Evolutionary conservation across 1,140 invertebrate species (phyloP).

Genomic region (Drosophila murphyi): DNA sequence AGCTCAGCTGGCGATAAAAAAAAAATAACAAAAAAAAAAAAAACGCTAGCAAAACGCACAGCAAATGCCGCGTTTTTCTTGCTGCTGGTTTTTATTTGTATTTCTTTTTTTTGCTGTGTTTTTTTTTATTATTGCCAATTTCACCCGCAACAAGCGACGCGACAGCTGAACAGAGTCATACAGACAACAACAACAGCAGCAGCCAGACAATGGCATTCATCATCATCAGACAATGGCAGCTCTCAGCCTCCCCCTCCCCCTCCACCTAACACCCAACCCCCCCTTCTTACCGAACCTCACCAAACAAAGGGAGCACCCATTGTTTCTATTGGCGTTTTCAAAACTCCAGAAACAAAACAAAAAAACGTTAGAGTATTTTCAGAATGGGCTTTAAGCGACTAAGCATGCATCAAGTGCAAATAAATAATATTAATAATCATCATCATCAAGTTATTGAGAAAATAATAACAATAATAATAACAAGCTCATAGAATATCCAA

Average conservation of each 20-base stretch:
- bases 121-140: conserved; percentile 59
- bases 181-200: conserved; percentile 38
- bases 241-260: conserved; percentile 2
- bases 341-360: background rate
- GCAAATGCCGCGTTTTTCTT: conserved; percentile 5
- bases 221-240: conserved; percentile 30
- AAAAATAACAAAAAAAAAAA: too few relatives aligned
- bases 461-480: too few relatives aligned
- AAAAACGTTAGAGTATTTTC: conserved; percentile 20
- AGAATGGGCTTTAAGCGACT: background rate
- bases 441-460: too few relatives aligned
- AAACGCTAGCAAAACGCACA: conserved; percentile 28
- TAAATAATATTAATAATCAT: too few relatives aligned
- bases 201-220: conserved; percentile 44
- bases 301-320: conserved; percentile 44
- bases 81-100: background rate
- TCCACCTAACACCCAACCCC: background rate
- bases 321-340: conserved; percentile 42
- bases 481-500: too few relatives aligned
- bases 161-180: conserved; percentile 18
- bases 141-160: conserved; percentile 71
- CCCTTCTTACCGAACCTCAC: background rate
- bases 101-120: conserved; percentile 8
- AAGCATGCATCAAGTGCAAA: too few relatives aligned
- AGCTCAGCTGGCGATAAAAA: conserved; percentile 9